These are phyloP conservation scores for Tachysurus vachellii DNA, from an alignment of 2,113 vertebrate genomes.

Conservation along the genomic window DNA sequence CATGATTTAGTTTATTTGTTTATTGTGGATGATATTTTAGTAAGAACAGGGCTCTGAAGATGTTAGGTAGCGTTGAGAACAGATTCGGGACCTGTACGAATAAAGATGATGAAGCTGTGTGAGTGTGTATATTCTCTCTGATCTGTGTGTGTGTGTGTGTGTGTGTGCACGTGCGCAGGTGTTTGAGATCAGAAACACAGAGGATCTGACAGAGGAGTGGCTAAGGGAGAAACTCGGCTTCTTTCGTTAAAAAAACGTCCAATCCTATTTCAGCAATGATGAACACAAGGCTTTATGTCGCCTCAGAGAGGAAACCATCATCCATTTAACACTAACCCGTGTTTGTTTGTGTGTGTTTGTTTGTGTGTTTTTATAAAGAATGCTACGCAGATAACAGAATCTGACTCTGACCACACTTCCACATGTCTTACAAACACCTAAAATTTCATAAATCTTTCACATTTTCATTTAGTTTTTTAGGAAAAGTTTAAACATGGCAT, in stretches of 20 bases:
- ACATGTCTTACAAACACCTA: background rate
- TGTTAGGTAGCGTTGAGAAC: background rate
- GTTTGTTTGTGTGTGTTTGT: slow-evolving; percentile 41
- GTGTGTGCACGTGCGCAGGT: slow-evolving; percentile 74
- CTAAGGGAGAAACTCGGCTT: slow-evolving; percentile 92
- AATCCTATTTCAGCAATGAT: slow-evolving; percentile 29
- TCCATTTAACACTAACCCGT: slow-evolving; percentile 50
- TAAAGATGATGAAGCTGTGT: background rate
- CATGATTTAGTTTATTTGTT: no score
- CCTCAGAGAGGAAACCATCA: slow-evolving; percentile 52
- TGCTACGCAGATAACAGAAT: background rate
- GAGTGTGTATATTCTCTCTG: background rate
- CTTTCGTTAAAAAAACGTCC: slow-evolving; percentile 78
- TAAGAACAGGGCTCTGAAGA: background rate
- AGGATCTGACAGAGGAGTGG: slow-evolving; percentile 98
- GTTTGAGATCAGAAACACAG: slow-evolving; percentile 97
- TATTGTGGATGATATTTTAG: background rate
- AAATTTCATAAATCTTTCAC: background rate
- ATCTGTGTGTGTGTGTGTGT: background rate
- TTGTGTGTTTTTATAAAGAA: slow-evolving; percentile 16
- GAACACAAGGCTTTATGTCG: slow-evolving; percentile 57
- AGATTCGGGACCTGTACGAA: background rate
- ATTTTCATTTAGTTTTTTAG: background rate
- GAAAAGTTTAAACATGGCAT: background rate
- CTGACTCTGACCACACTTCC: slow-evolving; percentile 4